Evolutionary conservation across 2,888 invertebrate species (phyloP), one percentile per base, ranked within the genome.

Genomic region (Caenorhabditis sulstoni): DNA sequence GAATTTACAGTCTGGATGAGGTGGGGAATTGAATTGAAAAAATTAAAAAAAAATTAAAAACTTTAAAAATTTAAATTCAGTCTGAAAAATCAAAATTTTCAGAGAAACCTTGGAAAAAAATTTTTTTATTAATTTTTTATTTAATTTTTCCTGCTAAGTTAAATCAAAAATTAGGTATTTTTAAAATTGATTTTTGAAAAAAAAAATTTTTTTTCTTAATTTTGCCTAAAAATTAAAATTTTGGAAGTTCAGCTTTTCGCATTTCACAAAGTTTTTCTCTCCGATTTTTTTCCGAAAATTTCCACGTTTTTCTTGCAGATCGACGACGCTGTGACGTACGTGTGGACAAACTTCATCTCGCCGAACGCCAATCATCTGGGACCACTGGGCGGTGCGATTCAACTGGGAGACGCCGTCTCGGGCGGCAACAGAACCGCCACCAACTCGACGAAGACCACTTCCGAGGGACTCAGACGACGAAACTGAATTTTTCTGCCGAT

Each of bases 311-410:
- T 52, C 22, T 50, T 77, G 16, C 75, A 85, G 88, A 94, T 98
- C 90, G 98, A 98, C 90, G 94, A 95, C 81, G 91, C 94, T 80
- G 96, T 97, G 3, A 94, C 94, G 87, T 92, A 94, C 82, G 92
- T 96, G 84, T 98, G 97, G 97, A 96, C 96, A 90, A 95, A 91
- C 85, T 92, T 87, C 53, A 78, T 88, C 53, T 87, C 87, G n/a
- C 87, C 86, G 7, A 82, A 86, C 65, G 79, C 86, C 12, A 77
- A 74, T 12, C 74, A 79, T 14, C 57, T 86, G 49, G 86, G 85
- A 55, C 82, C 84, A 45, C 52, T 86, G 9, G 84, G 84, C 37
- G 81, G 83, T 9, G 86, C 85, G 12, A 81, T 86, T 57, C 82
- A 85, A 44, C 64, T 86, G 39, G 73, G 68, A 0, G 81, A 81